Base-by-base conservation (phyloP, 2,113 vertebrate species). In the Capreolus pygargus region DNA sequence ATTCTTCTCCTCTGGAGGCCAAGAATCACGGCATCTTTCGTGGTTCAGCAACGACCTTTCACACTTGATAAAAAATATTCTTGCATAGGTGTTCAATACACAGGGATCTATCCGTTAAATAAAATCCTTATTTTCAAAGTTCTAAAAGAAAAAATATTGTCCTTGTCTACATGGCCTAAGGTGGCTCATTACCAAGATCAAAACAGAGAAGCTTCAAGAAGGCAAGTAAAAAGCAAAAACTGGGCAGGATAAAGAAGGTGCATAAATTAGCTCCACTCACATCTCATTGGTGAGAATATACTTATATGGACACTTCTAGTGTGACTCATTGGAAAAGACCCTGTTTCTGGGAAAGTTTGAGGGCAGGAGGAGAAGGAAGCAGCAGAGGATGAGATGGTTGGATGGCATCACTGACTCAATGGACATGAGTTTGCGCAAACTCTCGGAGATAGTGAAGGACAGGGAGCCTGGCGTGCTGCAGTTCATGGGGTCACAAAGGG, bases 11-110 rank as follows among this genome's bases (percentile, higher is more conserved):
- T 39, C 10, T 0, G 0, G 5, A 36, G 67, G 67, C 36, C 67
- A 74, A 74, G 19, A 74, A 74, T 23, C 19, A n/a, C 1, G n/a
- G 67, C 1, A 0, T 25, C 19, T 74, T 74, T 74, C 2, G 0
- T 39, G 36, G 36, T 74, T 74, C 36, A 74, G 36, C 67, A 74
- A 39, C 1, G 3, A 39, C 5, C 1, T 74, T 74, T 74, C 67
- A 74, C 19, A 39, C 10, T 39, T 74, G 36, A 74, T 74, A 25
- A 74, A 70, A 39, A 39, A 39, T 39, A 39, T 23, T 74, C 67
- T 74, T 25, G 21, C 36, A 74, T 39, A 23, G 19, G 10, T 39
- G 5, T 74, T 74, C 21, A 39, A 39, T 39, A 74, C 67, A 25
- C 36, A 39, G 19, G 36, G 5, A 6, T 39, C 36, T 74, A 74